Conservation (phyloP, 2,797 vertebrate genomes). For the Myotis findleyi region DNA sequence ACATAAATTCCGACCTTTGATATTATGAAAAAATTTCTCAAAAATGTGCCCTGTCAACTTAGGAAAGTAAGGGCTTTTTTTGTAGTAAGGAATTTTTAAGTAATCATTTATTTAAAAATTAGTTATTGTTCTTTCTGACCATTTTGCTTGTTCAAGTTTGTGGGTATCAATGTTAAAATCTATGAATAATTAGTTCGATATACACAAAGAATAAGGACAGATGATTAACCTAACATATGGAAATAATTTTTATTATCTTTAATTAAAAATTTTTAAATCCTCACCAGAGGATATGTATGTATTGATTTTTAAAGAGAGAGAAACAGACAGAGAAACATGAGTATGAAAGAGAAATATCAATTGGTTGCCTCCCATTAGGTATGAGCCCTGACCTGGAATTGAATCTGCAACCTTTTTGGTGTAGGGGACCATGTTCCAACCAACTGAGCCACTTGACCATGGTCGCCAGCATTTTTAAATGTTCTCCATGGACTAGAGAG, state of each 20-base stretch:
- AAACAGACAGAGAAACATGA: neutral
- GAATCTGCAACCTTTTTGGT: neutral
- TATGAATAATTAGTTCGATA: neutral
- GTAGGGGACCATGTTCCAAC: neutral
- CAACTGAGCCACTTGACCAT: neutral
- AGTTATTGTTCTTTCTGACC: neutral
- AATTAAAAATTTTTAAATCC: too few relatives aligned
- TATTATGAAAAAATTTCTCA: neutral
- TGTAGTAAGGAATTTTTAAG: neutral
- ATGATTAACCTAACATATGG: neutral
- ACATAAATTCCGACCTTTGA: neutral
- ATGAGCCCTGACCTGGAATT: neutral
- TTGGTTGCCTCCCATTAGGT: neutral
- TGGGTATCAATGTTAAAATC: neutral
- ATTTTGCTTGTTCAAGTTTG: neutral
- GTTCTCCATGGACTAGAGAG: neutral
- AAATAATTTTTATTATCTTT: neutral
- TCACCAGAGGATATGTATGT: neutral
- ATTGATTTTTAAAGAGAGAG: neutral
- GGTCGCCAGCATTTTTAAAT: neutral
- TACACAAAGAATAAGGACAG: neutral
- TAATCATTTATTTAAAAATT: constrained; percentile 4
- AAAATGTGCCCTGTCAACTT: neutral
- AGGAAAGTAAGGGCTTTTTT: neutral
- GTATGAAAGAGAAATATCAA: neutral